A percentile compares a stretch with the other conserved stretches of the same genome.
Conservation (phyloP, 2,888 invertebrate genomes). For the Clepsis dumicolana region DNA sequence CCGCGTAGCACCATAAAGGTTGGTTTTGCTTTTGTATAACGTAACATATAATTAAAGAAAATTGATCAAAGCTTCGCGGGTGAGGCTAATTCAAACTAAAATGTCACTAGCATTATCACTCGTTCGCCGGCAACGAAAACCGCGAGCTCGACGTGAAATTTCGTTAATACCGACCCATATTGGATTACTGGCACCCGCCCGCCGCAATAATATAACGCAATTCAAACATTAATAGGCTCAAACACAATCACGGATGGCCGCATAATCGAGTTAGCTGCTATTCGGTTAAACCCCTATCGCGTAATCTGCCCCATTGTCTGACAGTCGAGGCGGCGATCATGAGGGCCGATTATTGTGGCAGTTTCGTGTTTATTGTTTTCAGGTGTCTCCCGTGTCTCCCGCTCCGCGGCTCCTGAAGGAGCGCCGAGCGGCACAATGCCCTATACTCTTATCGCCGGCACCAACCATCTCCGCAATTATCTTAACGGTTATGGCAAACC, state of each 20-base stretch:
- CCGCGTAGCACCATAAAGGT: constrained; percentile 30
- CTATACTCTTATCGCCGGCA: constrained; percentile 59
- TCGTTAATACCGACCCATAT: constrained; percentile 78
- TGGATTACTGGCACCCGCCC: constrained; percentile 75
- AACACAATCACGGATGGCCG: constrained; percentile 85
- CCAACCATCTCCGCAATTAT: constrained; percentile 64
- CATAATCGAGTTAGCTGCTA: constrained; percentile 85
- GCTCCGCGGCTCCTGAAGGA: constrained; percentile 65
- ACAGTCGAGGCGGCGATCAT: constrained; percentile 79
- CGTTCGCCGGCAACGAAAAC: constrained; percentile 54
- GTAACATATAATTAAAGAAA: constrained; percentile 42
- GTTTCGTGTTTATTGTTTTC: constrained; percentile 83
- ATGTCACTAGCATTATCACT: constrained; percentile 60
- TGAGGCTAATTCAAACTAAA: constrained; percentile 55
- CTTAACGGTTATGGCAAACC: constrained; percentile 49
- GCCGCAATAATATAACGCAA: constrained; percentile 84
- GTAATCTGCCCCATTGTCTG: constrained; percentile 83
- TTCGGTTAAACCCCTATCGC: constrained; percentile 84
- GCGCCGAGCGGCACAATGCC: constrained; percentile 63
- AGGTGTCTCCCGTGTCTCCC: constrained; percentile 77
- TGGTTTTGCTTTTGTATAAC: constrained; percentile 35
- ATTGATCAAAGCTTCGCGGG: constrained; percentile 51
- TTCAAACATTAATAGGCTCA: constrained; percentile 85
- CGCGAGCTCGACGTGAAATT: constrained; percentile 67
- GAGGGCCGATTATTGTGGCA: constrained; percentile 84